phyloP scores from a whole-genome alignment of 2,797 vertebrate genomes.

The Threskiornis aethiopicus region DNA sequence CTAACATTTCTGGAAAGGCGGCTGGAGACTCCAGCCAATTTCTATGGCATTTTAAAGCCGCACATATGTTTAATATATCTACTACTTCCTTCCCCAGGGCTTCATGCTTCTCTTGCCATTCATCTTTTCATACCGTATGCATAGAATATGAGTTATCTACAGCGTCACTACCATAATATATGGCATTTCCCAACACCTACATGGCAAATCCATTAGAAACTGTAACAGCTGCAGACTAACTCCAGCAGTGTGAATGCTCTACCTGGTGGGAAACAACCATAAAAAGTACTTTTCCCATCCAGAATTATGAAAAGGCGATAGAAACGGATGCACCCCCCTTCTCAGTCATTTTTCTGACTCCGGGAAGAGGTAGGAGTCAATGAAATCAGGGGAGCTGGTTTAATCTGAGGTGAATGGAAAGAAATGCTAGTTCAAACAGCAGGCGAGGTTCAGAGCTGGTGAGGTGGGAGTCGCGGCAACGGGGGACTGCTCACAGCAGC shows the following conservation, averaged over 20 bases:
- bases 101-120: constrained; percentile 29
- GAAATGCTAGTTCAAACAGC: neutral
- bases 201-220: constrained; percentile 29
- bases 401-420: neutral
- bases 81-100: constrained; percentile 38
- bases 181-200: constrained; percentile 37
- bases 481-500: neutral
- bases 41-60: constrained; percentile 24
- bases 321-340: neutral
- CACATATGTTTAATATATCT: constrained; percentile 60
- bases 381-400: neutral
- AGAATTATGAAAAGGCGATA: neutral
- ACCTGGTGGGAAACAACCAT: constrained; percentile 1
- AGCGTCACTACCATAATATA: neutral
- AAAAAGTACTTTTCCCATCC: neutral
- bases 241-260: neutral
- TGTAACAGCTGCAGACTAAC: neutral
- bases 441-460: neutral
- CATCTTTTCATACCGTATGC: constrained; percentile 11
- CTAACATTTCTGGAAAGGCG: constrained; percentile 49
- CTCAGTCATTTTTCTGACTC: neutral
- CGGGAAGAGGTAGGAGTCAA: neutral
- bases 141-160: neutral
- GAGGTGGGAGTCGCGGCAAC: neutral
- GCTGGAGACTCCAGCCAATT: neutral